Evolutionary conservation across 2,888 invertebrate genomes (phyloP).

Genomic region (Linnaemya vulpina): DNA sequence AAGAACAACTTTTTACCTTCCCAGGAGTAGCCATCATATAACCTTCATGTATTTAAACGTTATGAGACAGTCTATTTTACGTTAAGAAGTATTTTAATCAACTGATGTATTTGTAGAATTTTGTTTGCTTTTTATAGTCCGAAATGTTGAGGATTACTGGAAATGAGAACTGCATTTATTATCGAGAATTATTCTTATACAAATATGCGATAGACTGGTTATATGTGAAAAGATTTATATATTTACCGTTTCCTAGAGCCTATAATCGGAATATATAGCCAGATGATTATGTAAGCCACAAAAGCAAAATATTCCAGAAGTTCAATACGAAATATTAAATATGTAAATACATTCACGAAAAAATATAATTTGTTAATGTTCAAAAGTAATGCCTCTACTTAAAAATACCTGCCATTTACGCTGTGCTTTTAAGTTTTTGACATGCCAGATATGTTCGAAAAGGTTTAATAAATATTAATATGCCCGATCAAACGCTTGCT

Average conservation of each 20-base stretch:
- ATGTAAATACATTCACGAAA: not conserved
- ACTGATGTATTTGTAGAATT: not conserved
- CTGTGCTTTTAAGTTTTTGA: no score
- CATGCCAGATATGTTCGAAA: no score
- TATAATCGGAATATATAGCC: no score
- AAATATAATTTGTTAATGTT: no score
- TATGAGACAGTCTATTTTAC: not conserved
- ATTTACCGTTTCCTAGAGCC: not conserved
- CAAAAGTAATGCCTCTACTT: no score
- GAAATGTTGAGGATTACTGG: not conserved
- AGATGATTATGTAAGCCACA: no score
- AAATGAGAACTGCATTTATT: not conserved
- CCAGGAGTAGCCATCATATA: slow-evolving; percentile 22
- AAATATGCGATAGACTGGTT: not conserved
- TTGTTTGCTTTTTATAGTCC: slow-evolving; percentile 2
- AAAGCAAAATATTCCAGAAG: no score
- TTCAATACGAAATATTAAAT: not conserved
- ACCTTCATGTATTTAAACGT: not conserved
- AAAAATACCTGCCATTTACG: no score
- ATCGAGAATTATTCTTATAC: not conserved
- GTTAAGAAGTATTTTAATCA: not conserved
- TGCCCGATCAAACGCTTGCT: no score
- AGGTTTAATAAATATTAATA: no score
- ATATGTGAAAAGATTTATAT: not conserved
- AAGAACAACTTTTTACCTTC: not conserved